Conservation (phyloP, 2,888 invertebrate genomes). For the Tetropium fuscum region DNA sequence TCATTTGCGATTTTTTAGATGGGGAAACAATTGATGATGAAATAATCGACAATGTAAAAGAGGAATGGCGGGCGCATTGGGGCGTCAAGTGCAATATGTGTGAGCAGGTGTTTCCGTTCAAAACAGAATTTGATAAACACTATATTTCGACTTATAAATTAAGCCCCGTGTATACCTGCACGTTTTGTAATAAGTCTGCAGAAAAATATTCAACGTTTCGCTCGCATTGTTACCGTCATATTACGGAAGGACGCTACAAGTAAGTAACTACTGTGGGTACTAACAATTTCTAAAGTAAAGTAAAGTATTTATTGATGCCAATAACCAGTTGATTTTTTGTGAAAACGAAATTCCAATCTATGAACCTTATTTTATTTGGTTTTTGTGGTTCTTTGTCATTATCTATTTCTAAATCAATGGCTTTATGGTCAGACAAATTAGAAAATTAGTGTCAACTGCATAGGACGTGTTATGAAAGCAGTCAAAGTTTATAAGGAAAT, state of each 20-base stretch:
- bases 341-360: too few species aligned
- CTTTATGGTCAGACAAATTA: too few species aligned
- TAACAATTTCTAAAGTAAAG: neutral
- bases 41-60: conserved; percentile 67
- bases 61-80: conserved; percentile 64
- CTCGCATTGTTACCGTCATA: conserved; percentile 71
- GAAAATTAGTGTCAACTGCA: too few species aligned
- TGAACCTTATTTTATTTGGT: too few species aligned
- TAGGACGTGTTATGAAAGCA: too few species aligned
- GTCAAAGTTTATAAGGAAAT: too few species aligned
- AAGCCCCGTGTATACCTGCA: conserved; percentile 70
- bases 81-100: conserved; percentile 72
- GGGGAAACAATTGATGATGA: conserved; percentile 59
- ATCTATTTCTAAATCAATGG: too few species aligned
- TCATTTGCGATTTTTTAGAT: conserved; percentile 50
- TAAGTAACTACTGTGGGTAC: conserved; percentile 55
- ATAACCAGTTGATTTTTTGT: too few species aligned
- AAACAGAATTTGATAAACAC: conserved; percentile 69
- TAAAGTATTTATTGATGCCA: too few species aligned
- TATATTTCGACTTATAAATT: conserved; percentile 62
- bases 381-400: too few species aligned
- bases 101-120: conserved; percentile 67
- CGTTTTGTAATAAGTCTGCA: conserved; percentile 70
- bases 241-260: conserved; percentile 70
- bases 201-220: conserved; percentile 69